Evolutionary conservation across 2,888 invertebrate species (phyloP).

Genomic region (Griposia aprilina): DNA sequence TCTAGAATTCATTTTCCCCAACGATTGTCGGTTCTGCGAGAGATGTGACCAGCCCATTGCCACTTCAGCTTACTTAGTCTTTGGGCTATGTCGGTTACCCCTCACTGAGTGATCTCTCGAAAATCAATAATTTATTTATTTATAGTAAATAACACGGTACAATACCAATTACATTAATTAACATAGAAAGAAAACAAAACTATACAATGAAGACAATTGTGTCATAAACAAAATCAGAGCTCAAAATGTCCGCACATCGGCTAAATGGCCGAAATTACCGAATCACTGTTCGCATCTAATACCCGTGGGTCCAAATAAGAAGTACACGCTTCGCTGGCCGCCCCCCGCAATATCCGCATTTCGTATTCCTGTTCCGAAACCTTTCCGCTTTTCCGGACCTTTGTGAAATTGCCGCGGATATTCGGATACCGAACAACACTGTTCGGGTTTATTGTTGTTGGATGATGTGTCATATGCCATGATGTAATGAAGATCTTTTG

Average conservation of each 20-base stretch:
- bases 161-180: too few relatives aligned
- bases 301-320: slow-evolving; percentile 73
- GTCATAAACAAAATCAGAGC: slow-evolving; percentile 47
- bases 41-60: too few relatives aligned
- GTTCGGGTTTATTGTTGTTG: slow-evolving; percentile 42
- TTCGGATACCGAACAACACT: slow-evolving; percentile 49
- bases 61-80: too few relatives aligned
- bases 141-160: too few relatives aligned
- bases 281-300: slow-evolving; percentile 75
- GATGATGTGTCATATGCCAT: slow-evolving; percentile 19
- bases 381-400: slow-evolving; percentile 68
- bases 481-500: slow-evolving; percentile 13
- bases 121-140: slow-evolving; percentile 3
- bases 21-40: too few relatives aligned
- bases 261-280: slow-evolving; percentile 63
- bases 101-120: neutral
- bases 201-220: too few relatives aligned
- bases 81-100: too few relatives aligned
- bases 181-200: too few relatives aligned
- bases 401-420: slow-evolving; percentile 70
- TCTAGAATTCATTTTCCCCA: too few relatives aligned
- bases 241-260: slow-evolving; percentile 33
- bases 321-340: slow-evolving; percentile 69
- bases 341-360: slow-evolving; percentile 77
- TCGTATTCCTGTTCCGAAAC: slow-evolving; percentile 74